Evolutionary conservation across 1,140 invertebrate genomes (phyloP), one percentile per base, ranked within the genome.

Genomic region (Solenopsis fugax): DNA sequence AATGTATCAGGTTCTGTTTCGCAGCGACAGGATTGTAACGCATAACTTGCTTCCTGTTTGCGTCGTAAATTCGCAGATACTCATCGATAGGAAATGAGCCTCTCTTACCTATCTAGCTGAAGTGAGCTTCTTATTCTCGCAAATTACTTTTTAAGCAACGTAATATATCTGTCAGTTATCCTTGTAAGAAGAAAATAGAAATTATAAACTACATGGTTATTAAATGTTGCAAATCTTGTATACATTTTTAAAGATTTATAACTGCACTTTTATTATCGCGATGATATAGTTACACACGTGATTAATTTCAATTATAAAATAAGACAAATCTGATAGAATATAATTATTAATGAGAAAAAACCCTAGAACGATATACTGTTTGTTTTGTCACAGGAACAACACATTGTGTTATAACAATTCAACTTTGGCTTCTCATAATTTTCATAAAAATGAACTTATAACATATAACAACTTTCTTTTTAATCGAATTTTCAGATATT

Each of bases 1-100:
- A 50, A 82, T 60, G 18, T 60, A 60, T 84, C 41, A 37, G 54
- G 21, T 50, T 75, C 41, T 73, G 37, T 60, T 84, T 84, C 54
- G 50, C n/a, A 81, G 62, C 41, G 75, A 65, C 45, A 65, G 24
- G 21, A 41, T 29, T 10, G 5, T 65, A 71, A 72, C 37, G 1
- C 24, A 50, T 48, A 60, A 13, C 54, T 60, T 5, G 2, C 18
- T 72, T 48, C 62, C 21, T 71, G 69, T 58, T 84, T 73, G 41
- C 10, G 13, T 37, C 80, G 24, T 50, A 84, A 62, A 84, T 84
- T 73, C 12, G 2, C 54, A 16, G 67, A 72, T 73, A 82, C 60
- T 21, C 41, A 45, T 58, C 13, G 78, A 58, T 84, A 60, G 69
- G 41, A 60, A 84, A 58, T 73, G 52, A 21, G 73, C 71, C 13